Conservation (phyloP, 92 coral and sea anemone species). For the Micromussa lordhowensis region DNA sequence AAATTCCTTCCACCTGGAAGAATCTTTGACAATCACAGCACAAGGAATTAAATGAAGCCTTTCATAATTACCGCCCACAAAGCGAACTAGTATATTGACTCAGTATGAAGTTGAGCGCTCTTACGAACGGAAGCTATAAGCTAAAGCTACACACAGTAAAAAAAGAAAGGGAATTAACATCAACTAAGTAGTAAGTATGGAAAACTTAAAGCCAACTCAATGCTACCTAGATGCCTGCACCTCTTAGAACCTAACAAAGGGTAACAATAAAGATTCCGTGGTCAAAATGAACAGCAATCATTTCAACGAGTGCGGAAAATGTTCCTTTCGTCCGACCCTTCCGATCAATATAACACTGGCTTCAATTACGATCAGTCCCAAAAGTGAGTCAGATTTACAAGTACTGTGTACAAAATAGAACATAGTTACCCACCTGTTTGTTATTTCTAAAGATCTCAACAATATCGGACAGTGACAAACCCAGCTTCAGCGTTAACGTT, state of each 20-base stretch:
- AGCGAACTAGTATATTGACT: background rate
- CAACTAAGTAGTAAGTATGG: background rate
- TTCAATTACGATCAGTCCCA: background rate
- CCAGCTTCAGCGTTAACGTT: slow-evolving; percentile 2
- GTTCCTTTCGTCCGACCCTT: slow-evolving; percentile 3
- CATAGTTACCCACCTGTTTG: slow-evolving; percentile 29
- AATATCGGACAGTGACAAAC: background rate
- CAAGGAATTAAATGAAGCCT: background rate
- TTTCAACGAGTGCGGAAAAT: background rate
- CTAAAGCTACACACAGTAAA: background rate
- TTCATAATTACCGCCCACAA: slow-evolving; percentile 6
- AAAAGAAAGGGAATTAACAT: background rate
- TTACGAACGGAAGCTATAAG: background rate
- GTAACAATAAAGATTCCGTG: background rate
- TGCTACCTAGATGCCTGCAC: background rate
- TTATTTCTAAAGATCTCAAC: background rate
- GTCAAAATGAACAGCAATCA: background rate
- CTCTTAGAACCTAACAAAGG: background rate
- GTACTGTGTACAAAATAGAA: background rate
- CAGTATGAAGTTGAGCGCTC: background rate
- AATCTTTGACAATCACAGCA: background rate
- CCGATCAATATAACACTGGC: background rate
- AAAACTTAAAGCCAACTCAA: background rate
- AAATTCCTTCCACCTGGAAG: background rate
- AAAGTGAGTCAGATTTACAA: background rate